These are phyloP conservation scores for Tapera naevia DNA, from an alignment of 2,797 vertebrate genomes.

Conservation along the genomic window DNA sequence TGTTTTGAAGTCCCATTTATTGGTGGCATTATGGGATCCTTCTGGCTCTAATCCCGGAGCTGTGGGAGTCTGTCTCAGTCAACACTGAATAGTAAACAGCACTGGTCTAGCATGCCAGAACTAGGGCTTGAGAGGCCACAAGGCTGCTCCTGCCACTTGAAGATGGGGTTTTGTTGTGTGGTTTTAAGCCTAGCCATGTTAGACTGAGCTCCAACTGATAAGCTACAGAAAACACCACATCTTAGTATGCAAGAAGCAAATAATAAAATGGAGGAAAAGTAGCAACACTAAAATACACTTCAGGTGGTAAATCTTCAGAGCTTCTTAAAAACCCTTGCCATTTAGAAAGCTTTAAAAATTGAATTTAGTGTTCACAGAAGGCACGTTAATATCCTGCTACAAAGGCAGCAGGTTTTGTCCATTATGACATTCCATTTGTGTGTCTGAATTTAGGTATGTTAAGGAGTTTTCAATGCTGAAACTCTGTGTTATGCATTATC, in stretches of 20 bases:
- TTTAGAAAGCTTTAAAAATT: background rate
- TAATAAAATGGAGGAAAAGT: background rate
- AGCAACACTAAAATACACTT: background rate
- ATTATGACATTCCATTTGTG: background rate
- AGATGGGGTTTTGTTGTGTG: background rate
- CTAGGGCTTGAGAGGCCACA: background rate
- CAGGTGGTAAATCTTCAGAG: background rate
- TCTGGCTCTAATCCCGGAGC: slow-evolving; percentile 18
- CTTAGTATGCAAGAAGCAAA: background rate
- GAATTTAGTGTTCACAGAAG: background rate
- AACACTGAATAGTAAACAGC: background rate
- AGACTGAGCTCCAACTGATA: background rate
- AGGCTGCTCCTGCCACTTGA: background rate
- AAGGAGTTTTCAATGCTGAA: background rate
- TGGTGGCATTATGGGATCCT: background rate
- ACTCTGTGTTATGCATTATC: background rate
- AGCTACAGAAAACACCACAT: background rate
- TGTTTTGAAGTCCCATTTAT: slow-evolving; percentile 11
- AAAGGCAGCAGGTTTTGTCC: background rate
- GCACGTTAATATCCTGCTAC: background rate
- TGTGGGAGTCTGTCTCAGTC: background rate
- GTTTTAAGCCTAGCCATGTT: background rate
- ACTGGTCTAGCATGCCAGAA: background rate
- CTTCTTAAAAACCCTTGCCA: background rate
- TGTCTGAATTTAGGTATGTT: background rate